Evolutionary conservation across 1,140 invertebrate genomes (phyloP).

Genomic region (Lepidurus couesii): DNA sequence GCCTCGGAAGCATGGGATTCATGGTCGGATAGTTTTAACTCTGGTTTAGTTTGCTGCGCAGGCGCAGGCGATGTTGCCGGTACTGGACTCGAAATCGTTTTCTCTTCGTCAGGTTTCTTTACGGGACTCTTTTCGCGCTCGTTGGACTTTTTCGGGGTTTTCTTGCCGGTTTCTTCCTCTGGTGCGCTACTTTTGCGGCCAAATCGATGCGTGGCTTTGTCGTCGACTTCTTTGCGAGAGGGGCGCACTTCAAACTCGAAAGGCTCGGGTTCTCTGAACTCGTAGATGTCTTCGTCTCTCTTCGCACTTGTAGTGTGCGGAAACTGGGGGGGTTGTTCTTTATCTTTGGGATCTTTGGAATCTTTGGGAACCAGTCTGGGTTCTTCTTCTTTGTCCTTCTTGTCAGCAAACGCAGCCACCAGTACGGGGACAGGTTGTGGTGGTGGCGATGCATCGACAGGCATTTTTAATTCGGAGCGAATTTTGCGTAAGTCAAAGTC

Average conservation of each 20-base stretch:
- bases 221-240: conserved; percentile 33
- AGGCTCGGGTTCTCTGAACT: conserved; percentile 81
- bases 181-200: background rate
- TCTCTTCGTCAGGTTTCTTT: background rate
- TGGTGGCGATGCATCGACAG: conserved; percentile 26
- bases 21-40: background rate
- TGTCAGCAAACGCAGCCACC: background rate
- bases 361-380: background rate
- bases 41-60: background rate
- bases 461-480: conserved; percentile 70
- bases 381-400: background rate
- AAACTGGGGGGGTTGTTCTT: conserved; percentile 3
- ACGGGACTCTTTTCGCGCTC: background rate
- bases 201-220: conserved; percentile 32
- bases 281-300: conserved; percentile 64
- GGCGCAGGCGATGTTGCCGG: background rate
- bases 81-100: background rate
- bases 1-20: background rate
- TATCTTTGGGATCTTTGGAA: background rate
- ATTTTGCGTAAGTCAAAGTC: conserved; percentile 73
- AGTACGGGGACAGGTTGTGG: conserved; percentile 14
- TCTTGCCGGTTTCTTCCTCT: background rate
- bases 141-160: background rate
- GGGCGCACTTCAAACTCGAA: conserved; percentile 70
- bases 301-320: background rate